Percentiles rank a stretch among this genome's conserved stretches.
These are phyloP conservation scores for Oreonectes daqikongensis DNA, from an alignment of 2,797 vertebrate genomes.

Conservation along the genomic window DNA sequence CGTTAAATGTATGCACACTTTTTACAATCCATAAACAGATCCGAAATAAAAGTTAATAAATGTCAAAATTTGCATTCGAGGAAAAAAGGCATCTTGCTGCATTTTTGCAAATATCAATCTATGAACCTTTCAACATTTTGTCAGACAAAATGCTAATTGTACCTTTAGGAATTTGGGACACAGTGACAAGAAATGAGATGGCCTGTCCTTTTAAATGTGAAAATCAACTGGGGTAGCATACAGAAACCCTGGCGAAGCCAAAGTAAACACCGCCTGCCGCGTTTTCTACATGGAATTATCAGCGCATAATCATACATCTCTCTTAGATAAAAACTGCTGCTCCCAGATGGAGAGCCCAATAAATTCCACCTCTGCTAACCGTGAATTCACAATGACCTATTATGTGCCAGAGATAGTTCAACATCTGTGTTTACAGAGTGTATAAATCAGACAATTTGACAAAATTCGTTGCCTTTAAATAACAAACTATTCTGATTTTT, in stretches of 20 bases:
- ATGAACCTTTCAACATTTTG: constrained; percentile 99
- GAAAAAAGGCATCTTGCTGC: constrained; percentile 88
- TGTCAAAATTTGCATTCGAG: constrained; percentile 99
- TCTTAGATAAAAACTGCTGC: constrained; percentile 41
- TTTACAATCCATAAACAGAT: constrained; percentile 99
- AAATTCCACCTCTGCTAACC: constrained; percentile 19
- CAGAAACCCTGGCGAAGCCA: constrained; percentile 86
- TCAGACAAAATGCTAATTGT: constrained; percentile 99
- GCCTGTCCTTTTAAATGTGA: constrained; percentile 98
- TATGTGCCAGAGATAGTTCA: background rate
- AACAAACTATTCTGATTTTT: background rate
- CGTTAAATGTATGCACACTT: constrained; percentile 98
- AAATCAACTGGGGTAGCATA: constrained; percentile 92
- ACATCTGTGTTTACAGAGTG: background rate
- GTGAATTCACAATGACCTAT: constrained; percentile 15
- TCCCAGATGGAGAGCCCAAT: constrained; percentile 23
- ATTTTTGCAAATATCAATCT: constrained; percentile 99
- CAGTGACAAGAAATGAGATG: constrained; percentile 99
- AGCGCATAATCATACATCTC: constrained; percentile 54
- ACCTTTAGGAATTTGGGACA: constrained; percentile 99
- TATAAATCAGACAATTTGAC: background rate
- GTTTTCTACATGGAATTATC: constrained; percentile 56
- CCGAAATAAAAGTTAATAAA: constrained; percentile 99
- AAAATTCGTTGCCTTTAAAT: too few species aligned
- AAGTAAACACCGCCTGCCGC: constrained; percentile 64